Conservation (phyloP, 2,797 vertebrate species). For the Epinephelus coioides region DNA sequence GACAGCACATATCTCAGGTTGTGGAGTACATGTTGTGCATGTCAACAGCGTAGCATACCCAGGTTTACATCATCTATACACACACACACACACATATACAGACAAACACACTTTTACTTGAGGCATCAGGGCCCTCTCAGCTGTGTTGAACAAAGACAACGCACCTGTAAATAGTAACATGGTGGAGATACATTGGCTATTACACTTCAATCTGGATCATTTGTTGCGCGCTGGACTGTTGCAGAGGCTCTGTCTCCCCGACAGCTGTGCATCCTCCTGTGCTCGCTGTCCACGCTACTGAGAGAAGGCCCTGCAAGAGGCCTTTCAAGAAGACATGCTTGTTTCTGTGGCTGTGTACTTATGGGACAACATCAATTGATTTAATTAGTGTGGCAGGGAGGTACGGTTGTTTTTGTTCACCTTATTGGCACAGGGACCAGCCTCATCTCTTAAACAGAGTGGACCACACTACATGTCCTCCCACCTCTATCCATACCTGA, state of each 20-base stretch:
- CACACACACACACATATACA: not conserved
- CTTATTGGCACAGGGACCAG: not conserved
- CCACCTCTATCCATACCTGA: slow-evolving; percentile 2
- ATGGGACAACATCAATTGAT: not conserved
- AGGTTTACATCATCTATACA: not conserved
- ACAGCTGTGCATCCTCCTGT: slow-evolving; percentile 10
- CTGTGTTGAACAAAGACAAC: slow-evolving; percentile 16
- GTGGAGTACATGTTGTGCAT: slow-evolving; percentile 15
- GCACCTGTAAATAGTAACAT: slow-evolving; percentile 33
- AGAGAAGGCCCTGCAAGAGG: slow-evolving; percentile 41
- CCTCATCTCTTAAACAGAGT: slow-evolving; percentile 1
- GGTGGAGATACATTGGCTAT: slow-evolving; percentile 23
- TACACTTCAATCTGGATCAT: slow-evolving; percentile 52
- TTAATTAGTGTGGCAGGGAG: not conserved
- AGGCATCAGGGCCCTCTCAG: slow-evolving; percentile 8
- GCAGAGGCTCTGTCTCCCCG: slow-evolving; percentile 25
- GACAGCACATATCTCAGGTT: slow-evolving; percentile 26
- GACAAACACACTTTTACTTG: slow-evolving; percentile 12
- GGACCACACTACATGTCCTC: not conserved
- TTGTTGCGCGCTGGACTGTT: slow-evolving; percentile 57
- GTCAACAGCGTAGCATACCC: slow-evolving; percentile 18
- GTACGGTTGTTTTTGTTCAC: not conserved
- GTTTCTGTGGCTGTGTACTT: not conserved
- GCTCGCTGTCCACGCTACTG: slow-evolving; percentile 64
- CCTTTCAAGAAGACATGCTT: slow-evolving; percentile 9